phyloP scores from a whole-genome alignment of 2,888 invertebrate species.

The Lasioglossum vierecki region DNA sequence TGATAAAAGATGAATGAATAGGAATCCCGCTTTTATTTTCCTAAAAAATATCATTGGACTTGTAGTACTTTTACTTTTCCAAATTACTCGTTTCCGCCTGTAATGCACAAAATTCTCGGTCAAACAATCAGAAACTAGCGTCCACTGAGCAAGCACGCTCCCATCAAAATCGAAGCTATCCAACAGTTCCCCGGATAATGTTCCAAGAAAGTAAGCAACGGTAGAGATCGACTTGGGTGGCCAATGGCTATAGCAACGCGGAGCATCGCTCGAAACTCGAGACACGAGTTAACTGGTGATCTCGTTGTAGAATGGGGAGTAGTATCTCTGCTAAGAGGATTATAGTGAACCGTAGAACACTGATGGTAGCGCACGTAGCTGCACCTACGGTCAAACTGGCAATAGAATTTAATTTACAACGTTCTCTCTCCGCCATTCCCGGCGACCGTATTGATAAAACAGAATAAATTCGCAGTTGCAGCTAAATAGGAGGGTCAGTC shows the following conservation, averaged over 20 bases:
- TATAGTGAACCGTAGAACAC: conserved; percentile 11
- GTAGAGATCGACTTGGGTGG: conserved; percentile 15
- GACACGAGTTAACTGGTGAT: conserved; percentile 9
- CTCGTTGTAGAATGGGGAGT: conserved; percentile 11
- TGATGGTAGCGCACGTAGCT: not conserved
- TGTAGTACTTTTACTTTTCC: not conserved
- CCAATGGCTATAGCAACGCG: not conserved
- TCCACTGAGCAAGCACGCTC: not conserved
- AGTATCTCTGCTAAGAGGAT: conserved; percentile 18
- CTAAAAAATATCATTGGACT: no score
- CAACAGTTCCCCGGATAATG: not conserved
- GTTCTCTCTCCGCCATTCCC: not conserved
- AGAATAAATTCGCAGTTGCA: not conserved
- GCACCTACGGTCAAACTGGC: not conserved
- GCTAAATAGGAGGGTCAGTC: not conserved
- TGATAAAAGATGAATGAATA: no score
- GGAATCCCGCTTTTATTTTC: no score
- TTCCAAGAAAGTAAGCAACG: not conserved
- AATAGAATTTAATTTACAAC: conserved; percentile 8
- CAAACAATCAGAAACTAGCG: not conserved
- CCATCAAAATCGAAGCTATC: not conserved
- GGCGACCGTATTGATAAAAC: conserved; percentile 1
- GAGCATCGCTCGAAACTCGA: conserved; percentile 6
- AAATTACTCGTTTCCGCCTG: not conserved
- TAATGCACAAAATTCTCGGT: not conserved